Base-by-base conservation (phyloP, 1,140 invertebrate genomes). In the Drosophila bipectinata region DNA sequence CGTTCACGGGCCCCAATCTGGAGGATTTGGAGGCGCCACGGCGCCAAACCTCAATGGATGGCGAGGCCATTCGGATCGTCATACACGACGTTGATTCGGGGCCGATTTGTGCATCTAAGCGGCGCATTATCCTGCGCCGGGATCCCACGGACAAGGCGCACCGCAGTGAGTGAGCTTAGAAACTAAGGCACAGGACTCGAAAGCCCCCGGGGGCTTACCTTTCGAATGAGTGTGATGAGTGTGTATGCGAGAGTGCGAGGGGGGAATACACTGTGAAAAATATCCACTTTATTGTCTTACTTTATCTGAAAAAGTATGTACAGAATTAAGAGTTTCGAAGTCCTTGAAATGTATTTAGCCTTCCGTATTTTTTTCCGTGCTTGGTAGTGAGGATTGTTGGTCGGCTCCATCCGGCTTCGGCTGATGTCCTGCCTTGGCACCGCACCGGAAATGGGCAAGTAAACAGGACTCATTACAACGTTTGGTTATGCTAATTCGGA, bases 21-120 rank as follows among this genome's bases (percentile, higher is more conserved):
- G 94, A 94, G 75, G 94, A 94, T 66, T 92, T 94, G 12, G 94
- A 94, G 66, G 85, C 94, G 26, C 93, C 94, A 4, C 92, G 95
- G 59, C 93, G 96, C 21, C 96, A 97, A 87, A 96, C 96, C 72
- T 96, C 97, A 14, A 96, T 96, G 54, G 97, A 98, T 82, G 97
- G 97, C 0, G 97, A 98, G 92, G 96, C 96, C 49, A 98, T 98
- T 74, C 96, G 97, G 79, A 98, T 98, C 75, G 97, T 98, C 58
- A 98, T 98, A 77, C 96, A 98, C 84, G 97, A 98, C 83, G 97
- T 98, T 15, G 97, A 98, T 92, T 93, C 94, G 91, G 95, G 94
- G 44, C 92, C 94, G 56, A 93, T 94, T 74, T 92, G 93, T 58
- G 95, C 95, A 82, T 93, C 95, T 44, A 96, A 96, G 73, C 93